These are phyloP conservation scores for Seriola dumerili DNA, from an alignment of 2,113 vertebrate genomes.

Conservation along the genomic window DNA sequence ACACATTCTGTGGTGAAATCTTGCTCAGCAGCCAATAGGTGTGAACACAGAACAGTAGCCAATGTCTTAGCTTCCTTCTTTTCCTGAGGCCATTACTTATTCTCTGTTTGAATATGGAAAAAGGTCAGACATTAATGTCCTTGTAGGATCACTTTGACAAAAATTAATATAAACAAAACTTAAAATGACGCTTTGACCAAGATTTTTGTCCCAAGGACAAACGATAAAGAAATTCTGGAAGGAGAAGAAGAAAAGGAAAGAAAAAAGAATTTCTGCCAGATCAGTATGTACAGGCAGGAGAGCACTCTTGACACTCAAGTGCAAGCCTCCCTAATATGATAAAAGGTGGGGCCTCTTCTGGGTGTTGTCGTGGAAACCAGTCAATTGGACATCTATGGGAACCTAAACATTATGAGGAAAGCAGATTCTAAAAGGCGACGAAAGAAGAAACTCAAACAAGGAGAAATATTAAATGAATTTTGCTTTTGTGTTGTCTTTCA, in stretches of 20 bases:
- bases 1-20: not conserved
- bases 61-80: not conserved
- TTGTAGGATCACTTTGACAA: not conserved
- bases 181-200: not conserved
- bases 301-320: slow-evolving; percentile 42
- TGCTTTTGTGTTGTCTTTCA: not conserved
- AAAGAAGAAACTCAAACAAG: not conserved
- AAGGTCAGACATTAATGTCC: not conserved
- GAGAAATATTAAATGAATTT: not conserved
- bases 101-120: not conserved
- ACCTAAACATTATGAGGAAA: slow-evolving; percentile 15
- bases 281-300: slow-evolving; percentile 28
- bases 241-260: not conserved
- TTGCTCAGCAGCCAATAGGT: not conserved
- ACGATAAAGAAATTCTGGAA: slow-evolving; percentile 10
- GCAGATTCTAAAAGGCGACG: not conserved
- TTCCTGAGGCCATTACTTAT: not conserved
- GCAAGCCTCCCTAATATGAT: slow-evolving; percentile 32
- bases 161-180: not conserved
- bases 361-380: slow-evolving; percentile 42
- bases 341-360: slow-evolving; percentile 34
- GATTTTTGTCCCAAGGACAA: not conserved
- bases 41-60: not conserved
- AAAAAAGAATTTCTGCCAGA: slow-evolving; percentile 19
- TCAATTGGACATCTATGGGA: slow-evolving; percentile 47